phyloP scores from a whole-genome alignment of 2,888 invertebrate species.

The Eilema depressum region DNA sequence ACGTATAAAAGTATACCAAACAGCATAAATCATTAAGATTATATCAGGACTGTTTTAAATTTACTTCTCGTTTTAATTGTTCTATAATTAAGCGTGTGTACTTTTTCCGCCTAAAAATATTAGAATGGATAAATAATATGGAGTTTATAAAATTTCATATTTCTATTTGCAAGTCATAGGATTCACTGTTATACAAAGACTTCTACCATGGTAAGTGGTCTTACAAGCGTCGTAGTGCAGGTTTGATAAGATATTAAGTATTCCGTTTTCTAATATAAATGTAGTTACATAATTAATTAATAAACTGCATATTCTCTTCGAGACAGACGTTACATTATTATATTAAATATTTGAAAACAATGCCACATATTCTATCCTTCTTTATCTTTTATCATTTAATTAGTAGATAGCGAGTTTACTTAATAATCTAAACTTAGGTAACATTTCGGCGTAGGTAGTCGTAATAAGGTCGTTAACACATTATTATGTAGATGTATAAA shows the following conservation, averaged over 20 bases:
- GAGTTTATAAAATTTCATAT: neutral
- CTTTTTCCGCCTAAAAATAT: neutral
- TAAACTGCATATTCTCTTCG: neutral
- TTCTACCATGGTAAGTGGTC: neutral
- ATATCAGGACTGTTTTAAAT: conserved; percentile 2
- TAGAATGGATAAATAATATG: neutral
- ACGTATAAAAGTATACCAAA: conserved; percentile 9
- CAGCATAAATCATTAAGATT: conserved; percentile 5
- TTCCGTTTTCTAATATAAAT: neutral
- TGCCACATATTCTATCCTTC: conserved; percentile 24
- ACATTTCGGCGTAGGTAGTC: conserved; percentile 29
- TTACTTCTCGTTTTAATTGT: neutral
- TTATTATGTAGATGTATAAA: no score
- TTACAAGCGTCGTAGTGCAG: neutral
- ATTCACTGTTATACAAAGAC: neutral
- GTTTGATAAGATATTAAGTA: neutral
- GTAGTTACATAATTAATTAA: neutral
- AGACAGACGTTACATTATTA: neutral
- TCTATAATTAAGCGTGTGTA: neutral
- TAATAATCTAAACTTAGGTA: conserved; percentile 35
- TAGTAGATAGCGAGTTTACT: conserved; percentile 43
- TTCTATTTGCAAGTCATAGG: neutral
- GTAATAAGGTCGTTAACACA: conserved; percentile 45
- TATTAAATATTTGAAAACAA: conserved; percentile 12
- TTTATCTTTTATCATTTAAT: conserved; percentile 43